phyloP scores from a whole-genome alignment of 1,140 invertebrate species.

The Calliphora vicina region DNA sequence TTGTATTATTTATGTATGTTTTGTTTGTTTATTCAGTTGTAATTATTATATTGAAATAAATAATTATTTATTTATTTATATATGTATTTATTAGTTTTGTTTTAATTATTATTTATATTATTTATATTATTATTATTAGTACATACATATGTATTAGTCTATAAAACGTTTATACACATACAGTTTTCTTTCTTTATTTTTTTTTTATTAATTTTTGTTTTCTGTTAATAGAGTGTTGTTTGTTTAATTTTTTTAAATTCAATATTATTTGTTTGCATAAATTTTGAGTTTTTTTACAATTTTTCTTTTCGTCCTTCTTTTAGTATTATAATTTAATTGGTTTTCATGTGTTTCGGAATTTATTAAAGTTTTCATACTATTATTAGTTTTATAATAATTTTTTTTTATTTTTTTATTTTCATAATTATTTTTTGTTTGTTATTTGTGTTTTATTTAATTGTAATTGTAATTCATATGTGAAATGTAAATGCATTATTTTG shows the following conservation, averaged over 20 bases:
- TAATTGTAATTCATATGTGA: constrained; percentile 40
- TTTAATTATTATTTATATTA: constrained; percentile 45
- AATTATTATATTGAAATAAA: too few relatives aligned
- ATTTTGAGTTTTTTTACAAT: neutral
- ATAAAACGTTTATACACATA: constrained; percentile 30
- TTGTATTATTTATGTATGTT: constrained; percentile 11
- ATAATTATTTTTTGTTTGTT: constrained; percentile 8
- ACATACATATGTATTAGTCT: constrained; percentile 19
- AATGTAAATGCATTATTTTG: constrained; percentile 43
- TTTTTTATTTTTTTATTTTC: constrained; percentile 10
- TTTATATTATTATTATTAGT: constrained; percentile 14
- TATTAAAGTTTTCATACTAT: neutral
- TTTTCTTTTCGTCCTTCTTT: neutral
- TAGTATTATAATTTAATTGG: neutral
- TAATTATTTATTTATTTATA: too few relatives aligned
- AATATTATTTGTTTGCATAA: constrained; percentile 9
- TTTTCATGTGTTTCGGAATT: neutral
- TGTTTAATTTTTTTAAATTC: too few relatives aligned
- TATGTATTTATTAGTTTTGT: constrained; percentile 42
- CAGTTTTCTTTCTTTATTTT: neutral
- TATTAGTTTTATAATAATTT: neutral
- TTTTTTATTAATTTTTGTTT: neutral
- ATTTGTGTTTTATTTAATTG: constrained; percentile 26
- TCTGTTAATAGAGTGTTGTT: constrained; percentile 19
- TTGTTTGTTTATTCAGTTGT: too few relatives aligned